Evolutionary conservation across 2,113 vertebrate species (phyloP), one percentile per base, ranked within the genome.

Genomic region (Danio rerio): DNA sequence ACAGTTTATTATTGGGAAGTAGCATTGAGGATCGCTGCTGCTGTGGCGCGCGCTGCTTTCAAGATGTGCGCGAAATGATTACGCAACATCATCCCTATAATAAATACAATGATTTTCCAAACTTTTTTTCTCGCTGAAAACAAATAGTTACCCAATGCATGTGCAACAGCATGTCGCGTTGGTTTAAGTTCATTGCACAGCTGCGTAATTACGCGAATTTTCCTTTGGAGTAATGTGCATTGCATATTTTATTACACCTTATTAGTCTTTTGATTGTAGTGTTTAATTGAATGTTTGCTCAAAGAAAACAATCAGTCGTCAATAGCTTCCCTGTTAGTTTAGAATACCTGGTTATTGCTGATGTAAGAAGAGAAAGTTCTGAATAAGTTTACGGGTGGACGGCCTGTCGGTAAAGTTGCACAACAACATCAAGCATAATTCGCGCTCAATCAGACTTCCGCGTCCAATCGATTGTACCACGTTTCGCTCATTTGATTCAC

Each of bases 361-460:
- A 13, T 43, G 71, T 43, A 31, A 45, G n/a, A 52, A 21, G 18
- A 21, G 18, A 0, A 20, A 49, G 75, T 63, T 49, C 3, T n/a
- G 50, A 42, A 11, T 45, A 77, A 31, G 13, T 77, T 4, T 75
- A 15, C 21, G 50, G 5, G 12, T 31, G 56, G 18, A 13, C 45
- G 31, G 43, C 7, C 31, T 20, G 16, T 50, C n/a, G 1, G 16
- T 50, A 10, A 49, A 77, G 58, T 62, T 21, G 58, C 45, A 49
- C 56, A 58, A 55, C 31, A 77, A 10, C 58, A 45, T 45, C 3
- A 45, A 47, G 7, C 55, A 13, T 58, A 31, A 47, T 77, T 77
- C 58, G 58, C 75, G 75, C 75, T 77, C 75, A 77, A 63, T 56
- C 53, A 61, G 0, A 62, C 75, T 77, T 77, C 75, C 75, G 75